phyloP scores from a whole-genome alignment of 2,113 vertebrate species.

The Eudyptes chrysolophus region DNA sequence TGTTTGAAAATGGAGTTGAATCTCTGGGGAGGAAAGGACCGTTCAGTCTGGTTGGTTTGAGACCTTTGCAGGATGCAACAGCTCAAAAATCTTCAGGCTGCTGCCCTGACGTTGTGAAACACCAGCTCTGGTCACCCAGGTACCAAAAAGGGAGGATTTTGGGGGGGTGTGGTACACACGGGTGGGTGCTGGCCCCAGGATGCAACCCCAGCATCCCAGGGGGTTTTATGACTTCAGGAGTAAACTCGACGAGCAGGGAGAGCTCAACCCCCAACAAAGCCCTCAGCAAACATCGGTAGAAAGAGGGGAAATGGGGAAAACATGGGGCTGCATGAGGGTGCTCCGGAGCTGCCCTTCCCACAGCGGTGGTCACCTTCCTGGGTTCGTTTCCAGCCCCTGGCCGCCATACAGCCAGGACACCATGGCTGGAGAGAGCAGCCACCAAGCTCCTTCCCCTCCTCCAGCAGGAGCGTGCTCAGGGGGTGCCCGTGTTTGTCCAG shows the following conservation, averaged over 20 bases:
- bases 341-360: background rate
- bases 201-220: fast-evolving
- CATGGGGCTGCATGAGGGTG: fast-evolving
- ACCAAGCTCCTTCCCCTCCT: background rate
- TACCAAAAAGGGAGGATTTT: background rate
- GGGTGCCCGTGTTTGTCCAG: background rate
- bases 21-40: no score
- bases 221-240: background rate
- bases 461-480: background rate
- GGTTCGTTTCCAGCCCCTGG: background rate
- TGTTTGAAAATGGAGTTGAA: background rate
- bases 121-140: background rate
- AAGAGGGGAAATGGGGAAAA: background rate
- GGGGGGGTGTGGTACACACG: fast-evolving
- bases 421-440: background rate
- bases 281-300: background rate
- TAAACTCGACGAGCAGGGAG: background rate
- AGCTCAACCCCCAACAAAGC: background rate
- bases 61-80: background rate
- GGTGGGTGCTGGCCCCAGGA: background rate
- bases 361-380: background rate
- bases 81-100: background rate
- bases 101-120: background rate
- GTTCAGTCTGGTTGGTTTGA: background rate
- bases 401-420: fast-evolving